Evolutionary conservation across 2,797 vertebrate species (phyloP), one percentile per base, ranked within the genome.

Genomic region (Acropternis orthonyx): DNA sequence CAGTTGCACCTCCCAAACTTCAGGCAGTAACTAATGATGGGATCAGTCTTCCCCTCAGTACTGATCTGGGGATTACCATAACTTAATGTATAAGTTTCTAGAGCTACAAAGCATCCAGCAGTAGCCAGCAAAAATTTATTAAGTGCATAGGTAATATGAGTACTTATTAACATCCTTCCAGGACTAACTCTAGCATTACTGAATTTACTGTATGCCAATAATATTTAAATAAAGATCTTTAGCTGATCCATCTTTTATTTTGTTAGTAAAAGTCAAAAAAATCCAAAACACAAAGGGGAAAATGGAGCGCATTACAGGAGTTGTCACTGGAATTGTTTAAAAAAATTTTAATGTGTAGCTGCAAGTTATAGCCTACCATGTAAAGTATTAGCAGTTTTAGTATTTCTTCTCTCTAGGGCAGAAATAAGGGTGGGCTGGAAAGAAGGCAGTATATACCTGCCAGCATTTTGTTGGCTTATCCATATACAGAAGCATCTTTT

Each of bases 51-150:
- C 30, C 43, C 8, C 49, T 83, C 62, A 37, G 23, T 28, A n/a
- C 34, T 78, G 76, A 81, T 32, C 21, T 80, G 54, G 68, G 52
- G 78, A 75, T 55, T 49, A 56, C 71, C 24, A 62, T 59, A 75
- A 30, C 34, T 72, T 76, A n/a, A 51, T 74, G 32, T 67, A 36
- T 39, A 85, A 80, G 16, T 78, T 88, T 92, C 68, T 83, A 74
- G 51, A 89, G 80, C 92, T 94, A 69, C 48, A 73, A 39, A 84
- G n/a, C 43, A 88, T 18, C 13, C 58, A 68, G 61, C 28, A 51
- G 89, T 88, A 97, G 86, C 65, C 61, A 91, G 79, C 54, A 92
- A 83, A 92, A 93, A 81, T 76, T 78, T 95, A 92, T 96, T 91
- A 89, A 89, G 85, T 49, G 10, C 49, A 34, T 43, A 87, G 58